Percentiles rank a stretch among this genome's conserved stretches.
phyloP scores from a whole-genome alignment of 1,140 invertebrate species.

The Lepidurus apus region DNA sequence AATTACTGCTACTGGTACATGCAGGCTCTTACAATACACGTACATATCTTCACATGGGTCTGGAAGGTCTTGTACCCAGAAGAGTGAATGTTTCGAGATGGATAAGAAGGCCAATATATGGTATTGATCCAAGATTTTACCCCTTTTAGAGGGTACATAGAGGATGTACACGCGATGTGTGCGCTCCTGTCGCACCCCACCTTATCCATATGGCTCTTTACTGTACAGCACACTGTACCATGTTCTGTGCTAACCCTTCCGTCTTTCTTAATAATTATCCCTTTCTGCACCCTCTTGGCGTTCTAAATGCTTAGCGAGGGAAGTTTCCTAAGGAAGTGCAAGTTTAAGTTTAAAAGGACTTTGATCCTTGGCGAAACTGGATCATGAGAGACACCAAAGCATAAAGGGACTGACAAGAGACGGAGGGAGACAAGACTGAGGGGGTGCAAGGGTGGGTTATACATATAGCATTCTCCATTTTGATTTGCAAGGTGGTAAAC shows the following conservation, averaged over 20 bases:
- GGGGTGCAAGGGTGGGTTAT: background rate
- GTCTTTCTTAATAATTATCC: background rate
- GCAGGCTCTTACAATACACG: background rate
- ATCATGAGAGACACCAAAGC: background rate
- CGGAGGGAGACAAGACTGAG: background rate
- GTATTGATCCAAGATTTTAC: conserved; percentile 18
- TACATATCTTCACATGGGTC: too few relatives aligned
- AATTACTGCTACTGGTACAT: background rate
- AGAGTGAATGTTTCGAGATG: background rate
- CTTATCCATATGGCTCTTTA: background rate
- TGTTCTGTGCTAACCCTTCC: background rate
- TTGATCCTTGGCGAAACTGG: conserved; percentile 4
- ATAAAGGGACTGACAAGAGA: conserved; percentile 11
- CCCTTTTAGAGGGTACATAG: background rate
- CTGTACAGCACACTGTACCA: too few relatives aligned
- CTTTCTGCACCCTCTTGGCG: background rate
- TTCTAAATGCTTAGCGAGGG: background rate
- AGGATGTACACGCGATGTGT: background rate
- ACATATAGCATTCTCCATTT: background rate
- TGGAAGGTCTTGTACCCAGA: background rate
- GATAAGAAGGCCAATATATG: background rate
- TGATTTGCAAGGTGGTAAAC: conserved; percentile 11
- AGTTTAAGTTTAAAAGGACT: conserved; percentile 4
- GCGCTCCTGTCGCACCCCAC: background rate
- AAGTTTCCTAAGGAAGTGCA: conserved; percentile 10